Evolutionary conservation across 2,888 invertebrate species (phyloP).

Genomic region (Aquatica leii): DNA sequence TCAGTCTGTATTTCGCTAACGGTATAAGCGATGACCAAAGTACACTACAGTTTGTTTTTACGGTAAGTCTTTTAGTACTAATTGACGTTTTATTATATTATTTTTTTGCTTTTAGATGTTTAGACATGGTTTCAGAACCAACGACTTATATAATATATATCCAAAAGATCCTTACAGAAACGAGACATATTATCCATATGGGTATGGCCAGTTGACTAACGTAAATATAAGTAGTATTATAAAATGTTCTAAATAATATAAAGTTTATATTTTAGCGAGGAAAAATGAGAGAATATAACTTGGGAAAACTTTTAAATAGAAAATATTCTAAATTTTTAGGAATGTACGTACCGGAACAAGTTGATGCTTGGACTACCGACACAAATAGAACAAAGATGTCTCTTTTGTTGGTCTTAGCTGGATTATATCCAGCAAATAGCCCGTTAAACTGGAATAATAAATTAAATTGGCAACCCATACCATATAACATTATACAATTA

Average conservation of each 20-base stretch:
- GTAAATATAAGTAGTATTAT: not conserved
- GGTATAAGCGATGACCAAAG: too few species aligned
- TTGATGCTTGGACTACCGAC: not conserved
- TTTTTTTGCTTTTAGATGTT: too few species aligned
- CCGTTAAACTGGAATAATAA: too few species aligned
- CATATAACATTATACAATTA: not conserved
- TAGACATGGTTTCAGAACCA: conserved; percentile 37
- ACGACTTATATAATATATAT: not conserved
- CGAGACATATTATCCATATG: conserved; percentile 59
- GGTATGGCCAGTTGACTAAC: too few species aligned
- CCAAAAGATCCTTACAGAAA: not conserved
- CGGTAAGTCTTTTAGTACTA: too few species aligned
- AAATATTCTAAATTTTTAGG: too few species aligned
- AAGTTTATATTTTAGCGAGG: conserved; percentile 25
- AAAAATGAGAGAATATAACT: not conserved
- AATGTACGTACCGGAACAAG: not conserved
- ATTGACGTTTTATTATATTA: too few species aligned
- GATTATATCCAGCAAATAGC: not conserved
- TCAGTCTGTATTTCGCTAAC: too few species aligned
- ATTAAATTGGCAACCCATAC: conserved; percentile 15
- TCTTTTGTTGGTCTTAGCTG: conserved; percentile 4
- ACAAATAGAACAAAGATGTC: not conserved
- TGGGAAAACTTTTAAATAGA: too few species aligned
- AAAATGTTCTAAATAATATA: not conserved
- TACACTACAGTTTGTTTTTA: too few species aligned